These are phyloP conservation scores for Drosophila setifemur DNA, from an alignment of 1,140 invertebrate species.

Conservation along the genomic window DNA sequence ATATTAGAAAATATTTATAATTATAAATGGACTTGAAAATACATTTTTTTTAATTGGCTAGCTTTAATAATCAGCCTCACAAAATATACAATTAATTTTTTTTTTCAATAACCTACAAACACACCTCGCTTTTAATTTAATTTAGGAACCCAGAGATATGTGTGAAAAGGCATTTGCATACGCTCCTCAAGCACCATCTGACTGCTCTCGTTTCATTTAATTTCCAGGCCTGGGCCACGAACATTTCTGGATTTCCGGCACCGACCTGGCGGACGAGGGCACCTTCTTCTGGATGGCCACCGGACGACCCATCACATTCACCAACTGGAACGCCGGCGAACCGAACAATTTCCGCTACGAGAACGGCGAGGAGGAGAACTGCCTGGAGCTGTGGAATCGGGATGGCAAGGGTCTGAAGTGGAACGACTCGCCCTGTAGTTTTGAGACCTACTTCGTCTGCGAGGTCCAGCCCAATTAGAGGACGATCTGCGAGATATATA, in stretches of 20 bases:
- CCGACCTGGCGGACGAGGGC: slow-evolving; percentile 94
- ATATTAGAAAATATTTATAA: too few species aligned
- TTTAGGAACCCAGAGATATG: too few species aligned
- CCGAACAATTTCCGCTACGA: slow-evolving; percentile 96
- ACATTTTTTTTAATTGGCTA: too few species aligned
- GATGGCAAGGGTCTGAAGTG: slow-evolving; percentile 95
- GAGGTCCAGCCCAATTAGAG: slow-evolving; percentile 86
- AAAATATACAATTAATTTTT: too few species aligned
- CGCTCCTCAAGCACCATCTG: neutral
- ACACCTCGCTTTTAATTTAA: too few species aligned
- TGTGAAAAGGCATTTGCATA: too few species aligned
- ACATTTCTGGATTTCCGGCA: slow-evolving; percentile 96
- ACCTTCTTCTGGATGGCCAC: slow-evolving; percentile 96
- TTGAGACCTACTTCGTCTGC: slow-evolving; percentile 95
- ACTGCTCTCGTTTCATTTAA: slow-evolving; percentile 3
- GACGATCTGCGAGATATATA: neutral
- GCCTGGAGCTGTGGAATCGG: slow-evolving; percentile 94
- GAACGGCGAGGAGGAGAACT: slow-evolving; percentile 96
- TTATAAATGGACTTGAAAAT: too few species aligned
- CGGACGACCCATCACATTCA: slow-evolving; percentile 93
- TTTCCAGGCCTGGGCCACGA: slow-evolving; percentile 90
- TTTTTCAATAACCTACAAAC: too few species aligned
- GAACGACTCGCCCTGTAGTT: slow-evolving; percentile 96
- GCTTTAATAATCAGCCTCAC: too few species aligned
- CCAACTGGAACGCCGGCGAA: slow-evolving; percentile 96